Base-by-base conservation (phyloP, 2,113 vertebrate species). In the Sinocyclocheilus anophthalmus region DNA sequence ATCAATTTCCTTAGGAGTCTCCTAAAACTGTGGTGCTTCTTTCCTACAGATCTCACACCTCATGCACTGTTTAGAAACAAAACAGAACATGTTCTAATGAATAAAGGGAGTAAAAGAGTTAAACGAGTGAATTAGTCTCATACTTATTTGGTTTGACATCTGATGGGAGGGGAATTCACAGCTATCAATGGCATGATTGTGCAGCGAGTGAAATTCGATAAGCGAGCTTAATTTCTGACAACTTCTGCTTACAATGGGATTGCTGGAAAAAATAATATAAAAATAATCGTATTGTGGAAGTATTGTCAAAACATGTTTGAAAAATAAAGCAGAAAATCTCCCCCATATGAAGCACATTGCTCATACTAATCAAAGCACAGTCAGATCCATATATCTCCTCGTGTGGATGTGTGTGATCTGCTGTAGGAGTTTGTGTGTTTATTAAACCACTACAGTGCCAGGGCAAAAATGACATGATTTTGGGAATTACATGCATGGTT, bases 231-330 rank as follows among this genome's bases (percentile, higher is more conserved):
- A 45, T 65, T 26, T 81, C 78, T 65, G 78, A 63, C 59, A 79
- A 79, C 77, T 59, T 59, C 53, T 57, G 76, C 26, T 33, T 42
- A 45, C 39, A 65, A n/a, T 26, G 3, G 78, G n/a, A 42, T 45
- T 42, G 24, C 22, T 26, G 2, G 39, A 65, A 45, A 63, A 24
- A 63, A 63, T 26, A 63, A 63, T 3, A 22, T 45, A 42, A 63
- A n/a, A 65, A 65, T 48, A 65, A 65, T 0, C 0, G 57, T 18
- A 18, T 0, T 26, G 78, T 63, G 55, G 55, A 65, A 45, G 37
- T 26, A 16, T 24, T 81, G 78, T 65, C 57, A 81, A 81, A 81
- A 81, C 78, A 65, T 39, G 55, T 79, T n/a, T 79, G 55, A 79
- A 37, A 79, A 59, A 79, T 37, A 18, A 72, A 39, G 69, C 1